Percentiles rank a stretch among this genome's conserved stretches.
Conservation (phyloP, 2,888 invertebrate species). For the Drosophila aldrichi region DNA sequence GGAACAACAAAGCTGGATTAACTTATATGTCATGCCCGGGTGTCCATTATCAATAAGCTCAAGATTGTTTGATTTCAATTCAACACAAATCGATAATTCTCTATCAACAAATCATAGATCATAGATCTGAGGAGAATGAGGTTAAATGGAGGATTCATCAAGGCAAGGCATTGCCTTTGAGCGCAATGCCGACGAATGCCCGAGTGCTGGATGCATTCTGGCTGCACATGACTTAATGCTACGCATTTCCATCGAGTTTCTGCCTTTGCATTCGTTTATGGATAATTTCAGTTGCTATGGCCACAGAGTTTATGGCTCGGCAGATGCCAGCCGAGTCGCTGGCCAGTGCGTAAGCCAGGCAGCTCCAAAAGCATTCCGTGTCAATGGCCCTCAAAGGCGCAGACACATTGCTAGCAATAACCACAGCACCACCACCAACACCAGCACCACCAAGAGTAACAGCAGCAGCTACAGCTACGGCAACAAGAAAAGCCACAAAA, state of each 20-base stretch:
- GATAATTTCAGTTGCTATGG: constrained; percentile 13
- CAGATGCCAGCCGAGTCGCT: constrained; percentile 33
- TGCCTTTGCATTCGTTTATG: constrained; percentile 16
- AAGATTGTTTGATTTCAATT: too few relatives aligned
- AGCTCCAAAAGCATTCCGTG: constrained; percentile 15
- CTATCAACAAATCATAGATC: too few relatives aligned
- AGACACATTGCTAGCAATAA: constrained; percentile 16
- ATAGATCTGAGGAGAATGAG: too few relatives aligned
- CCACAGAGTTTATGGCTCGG: constrained; percentile 31
- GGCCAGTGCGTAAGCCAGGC: constrained; percentile 2
- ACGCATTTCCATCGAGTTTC: constrained; percentile 1
- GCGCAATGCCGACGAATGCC: neutral
- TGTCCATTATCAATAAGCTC: too few relatives aligned
- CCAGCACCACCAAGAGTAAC: constrained; percentile 1
- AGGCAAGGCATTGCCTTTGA: too few relatives aligned
- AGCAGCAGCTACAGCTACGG: neutral
- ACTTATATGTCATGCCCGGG: too few relatives aligned
- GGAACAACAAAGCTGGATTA: too few relatives aligned
- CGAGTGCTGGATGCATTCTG: constrained; percentile 1
- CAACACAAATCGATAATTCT: too few relatives aligned
- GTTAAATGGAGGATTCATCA: too few relatives aligned
- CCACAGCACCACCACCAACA: constrained; percentile 6
- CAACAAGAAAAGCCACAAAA: constrained; percentile 18
- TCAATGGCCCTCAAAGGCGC: constrained; percentile 30
- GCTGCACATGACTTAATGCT: constrained; percentile 28